Evolutionary conservation across 2,113 vertebrate genomes (phyloP).

Genomic region (Lasiurus cinereus): DNA sequence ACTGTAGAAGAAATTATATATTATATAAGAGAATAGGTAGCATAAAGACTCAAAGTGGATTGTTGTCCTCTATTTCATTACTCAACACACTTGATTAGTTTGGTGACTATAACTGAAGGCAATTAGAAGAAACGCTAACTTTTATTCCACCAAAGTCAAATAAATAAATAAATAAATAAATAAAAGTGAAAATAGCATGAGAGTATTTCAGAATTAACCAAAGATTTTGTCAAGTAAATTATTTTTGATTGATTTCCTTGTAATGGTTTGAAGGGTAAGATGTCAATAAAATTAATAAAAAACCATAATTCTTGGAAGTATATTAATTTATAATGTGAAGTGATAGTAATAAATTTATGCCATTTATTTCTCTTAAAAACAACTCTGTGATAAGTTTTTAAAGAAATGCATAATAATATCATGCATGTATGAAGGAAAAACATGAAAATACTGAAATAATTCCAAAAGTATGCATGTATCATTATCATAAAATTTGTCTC

Average conservation of each 20-base stretch:
- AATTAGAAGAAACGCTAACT: neutral
- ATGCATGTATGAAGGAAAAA: neutral
- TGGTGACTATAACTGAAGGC: neutral
- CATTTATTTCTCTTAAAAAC: neutral
- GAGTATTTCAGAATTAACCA: neutral
- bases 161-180: neutral
- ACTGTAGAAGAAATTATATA: neutral
- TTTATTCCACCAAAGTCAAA: neutral
- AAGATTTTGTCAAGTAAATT: neutral
- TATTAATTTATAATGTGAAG: neutral
- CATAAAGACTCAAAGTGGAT: neutral
- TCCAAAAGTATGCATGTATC: slow-evolving; percentile 1
- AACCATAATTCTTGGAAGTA: neutral
- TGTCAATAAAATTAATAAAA: neutral
- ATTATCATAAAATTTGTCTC: slow-evolving; percentile 14
- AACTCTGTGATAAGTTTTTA: neutral
- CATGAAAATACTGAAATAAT: neutral
- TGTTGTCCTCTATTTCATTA: neutral
- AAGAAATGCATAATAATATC: neutral
- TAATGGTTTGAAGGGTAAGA: neutral
- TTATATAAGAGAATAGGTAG: neutral
- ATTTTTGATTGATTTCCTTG: neutral
- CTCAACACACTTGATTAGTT: fast-evolving
- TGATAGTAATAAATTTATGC: neutral
- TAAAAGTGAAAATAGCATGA: neutral